A percentile compares a stretch with the other conserved stretches of the same genome.
Evolutionary conservation across 2,113 vertebrate species (phyloP).

Genomic region (Neolamprologus cancellatus): DNA sequence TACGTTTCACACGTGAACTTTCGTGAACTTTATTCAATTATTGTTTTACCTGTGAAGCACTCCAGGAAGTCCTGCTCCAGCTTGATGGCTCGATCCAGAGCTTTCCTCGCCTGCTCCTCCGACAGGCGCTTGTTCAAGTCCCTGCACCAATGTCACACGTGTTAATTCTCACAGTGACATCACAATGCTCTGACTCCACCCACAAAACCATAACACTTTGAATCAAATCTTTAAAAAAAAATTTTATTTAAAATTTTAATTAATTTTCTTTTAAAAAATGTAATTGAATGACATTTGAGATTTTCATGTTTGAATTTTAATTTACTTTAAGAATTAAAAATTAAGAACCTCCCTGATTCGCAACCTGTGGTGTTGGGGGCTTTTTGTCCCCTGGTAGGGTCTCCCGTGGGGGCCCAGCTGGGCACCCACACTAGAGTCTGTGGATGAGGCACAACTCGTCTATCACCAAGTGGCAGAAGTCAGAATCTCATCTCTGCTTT

Average conservation of each 20-base stretch:
- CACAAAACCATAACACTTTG: rapidly evolving
- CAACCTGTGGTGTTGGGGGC: rapidly evolving
- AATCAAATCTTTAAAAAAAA: rapidly evolving
- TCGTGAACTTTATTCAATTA: not conserved
- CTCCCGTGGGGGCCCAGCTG: rapidly evolving
- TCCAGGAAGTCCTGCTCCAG: conserved; percentile 86
- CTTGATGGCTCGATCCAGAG: conserved; percentile 80
- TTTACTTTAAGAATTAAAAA: not conserved
- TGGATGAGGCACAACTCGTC: rapidly evolving
- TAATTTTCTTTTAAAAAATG: rapidly evolving
- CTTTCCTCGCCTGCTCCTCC: conserved; percentile 83
- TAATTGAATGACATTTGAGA: not conserved
- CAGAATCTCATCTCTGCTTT: not conserved
- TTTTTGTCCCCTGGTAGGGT: not conserved
- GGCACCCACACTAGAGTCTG: rapidly evolving
- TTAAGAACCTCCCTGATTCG: rapidly evolving
- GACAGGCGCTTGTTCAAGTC: conserved; percentile 84
- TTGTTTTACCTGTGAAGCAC: conserved; percentile 79
- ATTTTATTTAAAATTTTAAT: rapidly evolving
- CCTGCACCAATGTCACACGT: conserved; percentile 39
- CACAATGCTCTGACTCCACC: rapidly evolving
- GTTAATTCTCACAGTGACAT: not conserved
- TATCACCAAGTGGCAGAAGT: rapidly evolving
- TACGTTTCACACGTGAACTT: not conserved
- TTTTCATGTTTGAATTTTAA: not conserved